Evolutionary conservation across 1,140 invertebrate genomes (phyloP).

Genomic region (Drosophila bocqueti): DNA sequence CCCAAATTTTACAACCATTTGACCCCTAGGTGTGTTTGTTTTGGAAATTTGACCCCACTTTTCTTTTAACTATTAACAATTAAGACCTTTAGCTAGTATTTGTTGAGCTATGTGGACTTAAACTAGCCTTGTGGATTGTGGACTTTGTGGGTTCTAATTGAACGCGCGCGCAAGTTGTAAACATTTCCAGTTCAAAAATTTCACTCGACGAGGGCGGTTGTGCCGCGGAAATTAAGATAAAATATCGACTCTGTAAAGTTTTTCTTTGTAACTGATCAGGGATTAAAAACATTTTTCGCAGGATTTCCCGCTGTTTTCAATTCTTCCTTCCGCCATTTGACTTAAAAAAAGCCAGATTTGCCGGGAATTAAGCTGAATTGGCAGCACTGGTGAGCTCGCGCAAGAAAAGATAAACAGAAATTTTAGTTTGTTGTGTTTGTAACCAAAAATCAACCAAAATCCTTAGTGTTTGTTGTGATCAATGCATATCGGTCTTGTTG

Average conservation of each 20-base stretch:
- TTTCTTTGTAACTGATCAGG: background rate
- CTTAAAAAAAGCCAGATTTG: background rate
- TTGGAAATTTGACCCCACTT: background rate
- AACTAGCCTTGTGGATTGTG: background rate
- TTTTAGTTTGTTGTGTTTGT: background rate
- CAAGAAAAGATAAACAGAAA: background rate
- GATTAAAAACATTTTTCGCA: background rate
- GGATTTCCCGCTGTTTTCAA: constrained; percentile 1
- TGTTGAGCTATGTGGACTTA: background rate
- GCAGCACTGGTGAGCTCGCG: background rate
- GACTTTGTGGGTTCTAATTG: background rate
- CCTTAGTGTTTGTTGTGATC: background rate
- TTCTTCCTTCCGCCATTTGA: background rate
- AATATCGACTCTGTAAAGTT: background rate
- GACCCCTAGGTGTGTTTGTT: background rate
- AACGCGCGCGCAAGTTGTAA: background rate
- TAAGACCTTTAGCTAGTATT: background rate
- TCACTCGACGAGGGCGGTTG: background rate
- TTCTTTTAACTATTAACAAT: background rate
- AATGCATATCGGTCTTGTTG: background rate
- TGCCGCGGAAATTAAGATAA: background rate
- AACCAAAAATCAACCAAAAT: background rate
- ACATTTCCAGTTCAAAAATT: background rate
- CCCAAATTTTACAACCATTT: background rate
- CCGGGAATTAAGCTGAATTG: background rate